Evolutionary conservation across 2,113 vertebrate genomes (phyloP), one percentile per base, ranked within the genome.

Genomic region (Collichthys lucidus): DNA sequence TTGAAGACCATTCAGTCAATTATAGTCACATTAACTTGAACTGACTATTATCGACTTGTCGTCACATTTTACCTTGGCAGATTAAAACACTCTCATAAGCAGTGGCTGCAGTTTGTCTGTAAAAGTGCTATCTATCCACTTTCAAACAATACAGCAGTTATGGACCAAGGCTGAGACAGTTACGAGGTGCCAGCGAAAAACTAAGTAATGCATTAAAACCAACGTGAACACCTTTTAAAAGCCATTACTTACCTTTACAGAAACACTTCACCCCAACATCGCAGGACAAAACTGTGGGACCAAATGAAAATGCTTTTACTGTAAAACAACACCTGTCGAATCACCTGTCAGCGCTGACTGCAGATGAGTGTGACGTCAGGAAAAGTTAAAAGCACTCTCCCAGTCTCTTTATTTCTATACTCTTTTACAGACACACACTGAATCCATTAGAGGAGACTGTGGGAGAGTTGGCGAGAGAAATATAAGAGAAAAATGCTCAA

Each of bases 231-330:
- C 49, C 10, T 2, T 55, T 22, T 55, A 55, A 55, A 22, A 74
- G 20, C 57, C 24, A 57, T 24, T 16, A 12, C 17, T 12, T 5
- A n/a, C 5, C 63, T 31, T 75, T 72, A 60, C 44, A 53, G 63
- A 64, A 0, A 19, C 24, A 40, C 26, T 64, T 35, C 7, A 47
- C 49, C 26, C 5, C 31, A 15, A 5, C 53, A 35, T 20, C 4
- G 22, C 12, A 24, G 40, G 67, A 63, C 4, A 31, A 22, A 49
- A 47, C 11, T 24, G 19, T 59, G 26, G 20, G 59, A 6, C 22
- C 10, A 61, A 80, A 55, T 62, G 1, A 44, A 62, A 80, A 80
- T 46, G 67, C 47, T 83, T 69, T 84, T 26, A 68, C 49, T 61
- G n/a, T 40, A 42, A 7, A 52, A 68, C 61, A 31, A 55, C 47